Evolutionary conservation across 2,888 invertebrate species (phyloP).

Genomic region (Lacanobia wlatinum): DNA sequence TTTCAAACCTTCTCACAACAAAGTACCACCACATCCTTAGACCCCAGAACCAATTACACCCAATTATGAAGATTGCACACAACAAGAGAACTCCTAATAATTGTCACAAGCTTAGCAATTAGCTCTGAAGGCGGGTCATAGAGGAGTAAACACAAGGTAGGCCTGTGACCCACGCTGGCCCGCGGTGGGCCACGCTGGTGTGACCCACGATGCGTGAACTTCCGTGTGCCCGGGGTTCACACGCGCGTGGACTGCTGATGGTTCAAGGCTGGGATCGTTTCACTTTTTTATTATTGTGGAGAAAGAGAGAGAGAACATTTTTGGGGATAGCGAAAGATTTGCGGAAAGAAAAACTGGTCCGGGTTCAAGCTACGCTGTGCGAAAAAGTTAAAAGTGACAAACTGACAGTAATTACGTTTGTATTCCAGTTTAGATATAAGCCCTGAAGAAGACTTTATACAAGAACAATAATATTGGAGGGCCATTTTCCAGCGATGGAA

Average conservation of each 20-base stretch:
- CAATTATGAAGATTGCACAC: slow-evolving; percentile 46
- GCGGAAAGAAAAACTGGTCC: neutral
- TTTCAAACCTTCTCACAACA: slow-evolving; percentile 15
- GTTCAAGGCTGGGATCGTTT: slow-evolving; percentile 60
- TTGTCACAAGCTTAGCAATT: slow-evolving; percentile 64
- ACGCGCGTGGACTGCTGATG: slow-evolving; percentile 54
- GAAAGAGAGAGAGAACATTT: neutral
- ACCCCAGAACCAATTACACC: slow-evolving; percentile 45
- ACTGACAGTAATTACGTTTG: neutral
- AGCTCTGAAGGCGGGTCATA: slow-evolving; percentile 41
- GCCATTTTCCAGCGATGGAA: neutral
- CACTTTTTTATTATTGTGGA: slow-evolving; percentile 49
- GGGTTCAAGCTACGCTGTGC: no score
- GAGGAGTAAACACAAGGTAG: slow-evolving; percentile 54
- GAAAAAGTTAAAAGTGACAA: no score
- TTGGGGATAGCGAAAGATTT: neutral
- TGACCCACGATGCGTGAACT: slow-evolving; percentile 67
- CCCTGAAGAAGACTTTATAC: neutral
- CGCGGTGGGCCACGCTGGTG: slow-evolving; percentile 54
- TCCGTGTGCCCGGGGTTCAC: slow-evolving; percentile 75
- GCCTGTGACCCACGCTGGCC: slow-evolving; percentile 33
- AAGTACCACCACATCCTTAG: slow-evolving; percentile 5
- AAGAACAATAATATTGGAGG: neutral
- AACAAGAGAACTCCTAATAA: slow-evolving; percentile 57
- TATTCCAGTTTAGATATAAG: neutral